Conservation (phyloP, 1,140 invertebrate species). For the Lordiphosa stackelbergi region DNA sequence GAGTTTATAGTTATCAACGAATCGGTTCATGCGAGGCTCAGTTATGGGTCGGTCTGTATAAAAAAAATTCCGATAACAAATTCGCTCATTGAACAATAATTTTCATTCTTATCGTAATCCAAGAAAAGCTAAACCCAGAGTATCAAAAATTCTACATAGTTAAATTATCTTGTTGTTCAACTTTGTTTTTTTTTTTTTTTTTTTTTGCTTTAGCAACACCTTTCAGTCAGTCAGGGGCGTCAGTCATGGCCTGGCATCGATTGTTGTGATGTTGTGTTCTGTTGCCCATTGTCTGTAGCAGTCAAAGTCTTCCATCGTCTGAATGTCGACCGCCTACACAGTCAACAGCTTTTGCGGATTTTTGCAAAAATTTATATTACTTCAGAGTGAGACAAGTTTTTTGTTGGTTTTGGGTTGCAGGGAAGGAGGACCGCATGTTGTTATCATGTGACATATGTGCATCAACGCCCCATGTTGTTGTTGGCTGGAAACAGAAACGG, state of each 20-base stretch:
- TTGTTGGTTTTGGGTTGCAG: constrained; percentile 2
- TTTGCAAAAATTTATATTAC: constrained; percentile 70
- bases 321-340: constrained; percentile 59
- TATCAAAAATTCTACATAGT: no score
- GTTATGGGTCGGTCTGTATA: no score
- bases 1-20: no score
- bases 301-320: constrained; percentile 13
- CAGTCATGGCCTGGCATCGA: constrained; percentile 46
- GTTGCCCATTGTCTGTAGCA: constrained; percentile 42
- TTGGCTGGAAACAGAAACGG: constrained; percentile 20
- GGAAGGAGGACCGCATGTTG: constrained; percentile 60
- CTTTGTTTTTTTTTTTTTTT: constrained; percentile 8
- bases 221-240: constrained; percentile 56
- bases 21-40: no score
- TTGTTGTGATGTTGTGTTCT: constrained; percentile 18
- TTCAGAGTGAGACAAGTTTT: constrained; percentile 17
- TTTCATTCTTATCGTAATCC: no score
- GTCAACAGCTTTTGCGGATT: constrained; percentile 48
- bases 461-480: constrained; percentile 72
- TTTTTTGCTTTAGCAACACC: constrained; percentile 48
- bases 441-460: constrained; percentile 75
- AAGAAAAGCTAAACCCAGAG: no score
- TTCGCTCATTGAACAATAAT: no score
- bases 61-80: no score
- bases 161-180: neutral